A percentile compares a stretch with the other conserved stretches of the same genome.
Evolutionary conservation across 2,113 vertebrate genomes (phyloP).

Genomic region (Suricata suricatta): DNA sequence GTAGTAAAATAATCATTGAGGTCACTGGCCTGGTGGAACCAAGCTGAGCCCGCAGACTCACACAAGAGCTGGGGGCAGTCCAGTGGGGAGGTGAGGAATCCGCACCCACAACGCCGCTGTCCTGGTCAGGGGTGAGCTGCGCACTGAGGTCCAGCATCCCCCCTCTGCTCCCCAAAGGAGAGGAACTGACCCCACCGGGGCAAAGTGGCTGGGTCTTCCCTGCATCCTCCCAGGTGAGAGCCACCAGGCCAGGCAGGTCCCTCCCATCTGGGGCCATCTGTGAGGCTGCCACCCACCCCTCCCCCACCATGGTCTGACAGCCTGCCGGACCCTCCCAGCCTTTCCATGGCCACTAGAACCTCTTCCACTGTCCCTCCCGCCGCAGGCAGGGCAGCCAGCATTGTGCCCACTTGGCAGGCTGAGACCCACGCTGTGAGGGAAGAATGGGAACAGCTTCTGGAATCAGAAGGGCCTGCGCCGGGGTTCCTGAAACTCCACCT

Average conservation of each 20-base stretch:
- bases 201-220: not conserved
- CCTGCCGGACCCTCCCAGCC: not conserved
- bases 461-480: not conserved
- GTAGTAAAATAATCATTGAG: not conserved
- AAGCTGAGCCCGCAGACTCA: not conserved
- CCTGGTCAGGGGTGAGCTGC: not conserved
- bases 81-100: not conserved
- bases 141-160: not conserved
- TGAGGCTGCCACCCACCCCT: not conserved
- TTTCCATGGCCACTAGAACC: not conserved
- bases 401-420: not conserved
- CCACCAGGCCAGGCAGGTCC: not conserved
- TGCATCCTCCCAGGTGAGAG: not conserved
- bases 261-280: not conserved
- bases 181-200: not conserved
- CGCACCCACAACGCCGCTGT: not conserved
- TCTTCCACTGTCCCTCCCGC: not conserved
- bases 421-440: not conserved
- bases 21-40: not conserved
- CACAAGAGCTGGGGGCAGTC: not conserved
- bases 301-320: rapidly evolving
- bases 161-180: not conserved
- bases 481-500: not conserved
- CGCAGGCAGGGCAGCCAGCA: not conserved
- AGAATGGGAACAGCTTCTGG: not conserved